Evolutionary conservation across 2,888 invertebrate genomes (phyloP), one percentile per base, ranked within the genome.

Genomic region (Folsomia candida): DNA sequence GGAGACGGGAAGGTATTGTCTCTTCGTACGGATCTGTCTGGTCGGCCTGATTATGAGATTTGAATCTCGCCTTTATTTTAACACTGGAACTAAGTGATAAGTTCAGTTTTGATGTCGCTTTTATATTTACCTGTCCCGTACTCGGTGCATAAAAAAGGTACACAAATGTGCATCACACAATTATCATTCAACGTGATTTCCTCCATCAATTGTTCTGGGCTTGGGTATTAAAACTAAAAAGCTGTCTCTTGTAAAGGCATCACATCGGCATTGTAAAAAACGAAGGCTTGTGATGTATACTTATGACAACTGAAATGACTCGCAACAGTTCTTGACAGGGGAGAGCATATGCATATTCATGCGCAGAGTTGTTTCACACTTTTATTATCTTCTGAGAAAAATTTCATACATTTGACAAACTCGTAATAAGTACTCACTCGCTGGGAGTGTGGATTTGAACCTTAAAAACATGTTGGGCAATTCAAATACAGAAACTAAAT

Each of bases 51-150:
- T 47, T 11, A 47, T 47, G 47, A 11, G 9, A 11, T 47, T 47
- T 47, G n/a, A 9, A 6, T 57, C 6, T 18, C 51, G 64, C 64
- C 51, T 64, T 64, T 64, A 64, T 64, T 64, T 64, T 47, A 47
- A 47, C 47, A 18, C 47, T n/a, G n/a, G n/a, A n/a, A n/a, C n/a
- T n/a, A n/a, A n/a, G n/a, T n/a, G n/a, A n/a, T n/a, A n/a, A n/a
- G n/a, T n/a, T n/a, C n/a, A n/a, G n/a, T n/a, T n/a, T n/a, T n/a
- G n/a, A n/a, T n/a, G n/a, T n/a, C 47, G 47, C 47, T 47, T 47
- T n/a, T 47, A 11, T 47, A 47, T 47, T 47, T 47, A 47, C 47
- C 18, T 47, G 47, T 47, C 47, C 18, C 18, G 9, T 47, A 18
- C n/a, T n/a, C n/a, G n/a, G n/a, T n/a, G n/a, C n/a, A n/a, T n/a